phyloP scores from a whole-genome alignment of 2,888 invertebrate species.

The Macaria liturata region DNA sequence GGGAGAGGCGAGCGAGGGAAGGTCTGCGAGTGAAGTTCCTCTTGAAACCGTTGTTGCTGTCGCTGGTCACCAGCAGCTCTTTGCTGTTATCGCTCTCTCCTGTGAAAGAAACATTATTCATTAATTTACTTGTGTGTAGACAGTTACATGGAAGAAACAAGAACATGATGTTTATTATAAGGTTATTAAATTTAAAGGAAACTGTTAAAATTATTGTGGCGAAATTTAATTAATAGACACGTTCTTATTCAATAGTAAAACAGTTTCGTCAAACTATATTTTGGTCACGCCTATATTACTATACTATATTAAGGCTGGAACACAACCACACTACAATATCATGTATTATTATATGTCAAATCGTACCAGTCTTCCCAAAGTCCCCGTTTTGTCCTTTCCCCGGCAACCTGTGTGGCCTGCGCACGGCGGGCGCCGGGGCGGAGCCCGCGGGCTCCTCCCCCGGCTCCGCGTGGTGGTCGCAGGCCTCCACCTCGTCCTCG shows the following conservation, averaged over 20 bases:
- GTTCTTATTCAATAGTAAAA: no score
- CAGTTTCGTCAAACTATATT: no score
- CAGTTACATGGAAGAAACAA: no score
- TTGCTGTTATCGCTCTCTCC: slow-evolving; percentile 84
- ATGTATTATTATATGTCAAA: no score
- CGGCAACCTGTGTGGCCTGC: slow-evolving; percentile 53
- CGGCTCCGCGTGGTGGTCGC: slow-evolving; percentile 41
- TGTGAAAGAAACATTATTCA: slow-evolving; percentile 39
- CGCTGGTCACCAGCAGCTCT: slow-evolving; percentile 84
- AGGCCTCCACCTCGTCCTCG: slow-evolving; percentile 61
- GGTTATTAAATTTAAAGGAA: no score
- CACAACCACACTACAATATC: no score
- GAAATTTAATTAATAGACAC: no score
- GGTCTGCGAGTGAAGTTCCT: slow-evolving; percentile 69
- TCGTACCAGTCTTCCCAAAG: not conserved
- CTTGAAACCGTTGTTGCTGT: slow-evolving; percentile 64
- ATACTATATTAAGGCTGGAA: no score
- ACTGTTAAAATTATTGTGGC: no score
- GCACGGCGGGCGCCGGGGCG: slow-evolving; percentile 64
- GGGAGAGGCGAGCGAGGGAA: slow-evolving; percentile 59
- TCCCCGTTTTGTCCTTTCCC: slow-evolving; percentile 27
- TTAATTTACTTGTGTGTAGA: no score
- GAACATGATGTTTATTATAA: no score
- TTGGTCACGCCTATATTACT: no score
- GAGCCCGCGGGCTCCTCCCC: slow-evolving; percentile 71